Conservation (phyloP, 64 coral and sea anemone species). For the Pocillopora damicornis region DNA sequence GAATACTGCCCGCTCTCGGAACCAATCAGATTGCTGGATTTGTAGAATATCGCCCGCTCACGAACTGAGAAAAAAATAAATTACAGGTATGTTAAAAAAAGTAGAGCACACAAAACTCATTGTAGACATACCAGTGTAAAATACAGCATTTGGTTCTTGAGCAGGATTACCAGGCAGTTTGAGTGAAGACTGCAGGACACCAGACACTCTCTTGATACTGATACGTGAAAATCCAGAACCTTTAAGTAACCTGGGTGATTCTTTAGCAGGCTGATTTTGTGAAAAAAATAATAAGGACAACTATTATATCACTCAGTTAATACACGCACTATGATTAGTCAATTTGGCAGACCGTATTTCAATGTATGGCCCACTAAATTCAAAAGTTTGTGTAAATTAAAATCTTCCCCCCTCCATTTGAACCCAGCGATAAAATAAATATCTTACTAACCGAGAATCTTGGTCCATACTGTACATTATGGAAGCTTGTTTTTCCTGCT, state of each 20-base stretch:
- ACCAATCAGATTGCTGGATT: too few species aligned
- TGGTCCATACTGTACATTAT: too few species aligned
- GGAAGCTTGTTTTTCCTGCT: too few species aligned
- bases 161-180: not conserved
- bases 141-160: constrained; percentile 59
- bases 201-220: constrained; percentile 82
- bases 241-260: constrained; percentile 53
- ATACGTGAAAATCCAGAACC: constrained; percentile 40
- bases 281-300: not conserved
- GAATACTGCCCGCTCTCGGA: too few species aligned
- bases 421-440: too few species aligned
- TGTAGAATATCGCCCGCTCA: too few species aligned
- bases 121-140: constrained; percentile 58
- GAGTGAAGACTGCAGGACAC: constrained; percentile 51
- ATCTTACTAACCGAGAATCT: too few species aligned
- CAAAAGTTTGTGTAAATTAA: too few species aligned
- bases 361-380: too few species aligned
- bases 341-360: not conserved
- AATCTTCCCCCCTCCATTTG: too few species aligned
- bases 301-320: too few species aligned
- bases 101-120: not conserved
- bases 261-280: not conserved
- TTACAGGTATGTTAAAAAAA: not conserved
- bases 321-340: not conserved
- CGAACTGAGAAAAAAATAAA: too few species aligned